Percentiles rank a stretch among this genome's conserved stretches.
phyloP scores from a whole-genome alignment of 2,113 vertebrate genomes.

The Neopipo cinnamomea region DNA sequence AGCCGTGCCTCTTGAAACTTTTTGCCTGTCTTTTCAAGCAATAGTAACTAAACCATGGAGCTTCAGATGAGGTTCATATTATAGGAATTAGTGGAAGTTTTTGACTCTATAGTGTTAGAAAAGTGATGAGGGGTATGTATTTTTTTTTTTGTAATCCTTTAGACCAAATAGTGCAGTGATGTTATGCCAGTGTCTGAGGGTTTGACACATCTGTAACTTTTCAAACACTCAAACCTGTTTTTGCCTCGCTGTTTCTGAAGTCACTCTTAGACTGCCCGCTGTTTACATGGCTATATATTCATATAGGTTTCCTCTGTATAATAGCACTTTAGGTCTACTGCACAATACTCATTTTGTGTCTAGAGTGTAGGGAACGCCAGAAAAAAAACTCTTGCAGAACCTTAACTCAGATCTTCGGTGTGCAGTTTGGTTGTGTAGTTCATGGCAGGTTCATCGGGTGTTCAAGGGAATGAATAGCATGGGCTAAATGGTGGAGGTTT shows the following conservation, averaged over 20 bases:
- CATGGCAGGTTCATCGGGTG: background rate
- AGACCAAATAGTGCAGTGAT: background rate
- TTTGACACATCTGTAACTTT: background rate
- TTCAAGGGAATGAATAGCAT: background rate
- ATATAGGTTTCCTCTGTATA: background rate
- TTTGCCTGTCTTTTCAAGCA: background rate
- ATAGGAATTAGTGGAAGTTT: background rate
- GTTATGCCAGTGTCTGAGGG: background rate
- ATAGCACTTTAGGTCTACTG: background rate
- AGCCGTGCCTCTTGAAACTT: background rate
- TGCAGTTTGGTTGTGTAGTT: background rate
- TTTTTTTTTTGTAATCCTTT: background rate
- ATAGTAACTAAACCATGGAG: background rate
- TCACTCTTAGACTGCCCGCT: background rate
- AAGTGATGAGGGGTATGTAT: rapidly evolving
- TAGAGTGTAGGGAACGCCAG: background rate
- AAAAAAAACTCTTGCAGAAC: rapidly evolving
- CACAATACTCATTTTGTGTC: background rate
- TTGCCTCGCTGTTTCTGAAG: background rate
- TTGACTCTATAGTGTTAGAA: background rate
- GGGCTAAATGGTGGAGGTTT: background rate
- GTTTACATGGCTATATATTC: background rate
- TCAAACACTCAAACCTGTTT: background rate
- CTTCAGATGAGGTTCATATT: background rate
- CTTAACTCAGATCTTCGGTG: background rate